phyloP scores from a whole-genome alignment of 2,888 invertebrate genomes.

The Gymnoscelis rufifasciata region DNA sequence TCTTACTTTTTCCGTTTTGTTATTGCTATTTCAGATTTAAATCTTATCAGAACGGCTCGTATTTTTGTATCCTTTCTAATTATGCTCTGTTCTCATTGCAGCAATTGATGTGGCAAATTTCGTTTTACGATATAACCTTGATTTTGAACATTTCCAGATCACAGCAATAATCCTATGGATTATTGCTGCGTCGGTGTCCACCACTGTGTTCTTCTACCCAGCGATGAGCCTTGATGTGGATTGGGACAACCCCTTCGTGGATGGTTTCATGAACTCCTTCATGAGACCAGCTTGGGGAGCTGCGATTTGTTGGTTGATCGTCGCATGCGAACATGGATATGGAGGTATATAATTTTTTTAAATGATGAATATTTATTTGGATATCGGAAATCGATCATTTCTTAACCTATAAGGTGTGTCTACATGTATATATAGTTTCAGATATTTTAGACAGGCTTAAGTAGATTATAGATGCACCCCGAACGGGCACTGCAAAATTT shows the following conservation, averaged over 20 bases:
- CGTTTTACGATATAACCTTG: neutral
- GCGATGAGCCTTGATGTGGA: constrained; percentile 23
- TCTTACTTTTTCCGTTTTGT: too few relatives aligned
- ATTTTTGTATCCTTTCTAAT: too few relatives aligned
- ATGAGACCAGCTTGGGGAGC: constrained; percentile 49
- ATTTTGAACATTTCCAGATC: constrained; percentile 10
- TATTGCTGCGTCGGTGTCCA: constrained; percentile 10
- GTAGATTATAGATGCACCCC: too few relatives aligned
- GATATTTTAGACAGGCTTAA: too few relatives aligned
- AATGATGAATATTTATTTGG: neutral
- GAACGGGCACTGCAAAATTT: too few relatives aligned
- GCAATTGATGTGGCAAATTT: too few relatives aligned
- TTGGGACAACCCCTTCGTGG: constrained; percentile 28
- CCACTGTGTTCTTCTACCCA: constrained; percentile 22
- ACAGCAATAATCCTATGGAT: constrained; percentile 16
- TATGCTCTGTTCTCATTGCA: too few relatives aligned
- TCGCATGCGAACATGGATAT: constrained; percentile 42
- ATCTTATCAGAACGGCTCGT: too few relatives aligned
- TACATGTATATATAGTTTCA: too few relatives aligned
- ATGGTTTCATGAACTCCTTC: constrained; percentile 38
- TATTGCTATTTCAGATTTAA: too few relatives aligned
- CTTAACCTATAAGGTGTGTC: too few relatives aligned
- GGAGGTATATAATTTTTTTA: constrained; percentile 10
- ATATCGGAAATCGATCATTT: too few relatives aligned
- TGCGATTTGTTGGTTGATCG: constrained; percentile 50